Conservation (phyloP, 1,140 invertebrate species). For the Leptinotarsa lineolata region DNA sequence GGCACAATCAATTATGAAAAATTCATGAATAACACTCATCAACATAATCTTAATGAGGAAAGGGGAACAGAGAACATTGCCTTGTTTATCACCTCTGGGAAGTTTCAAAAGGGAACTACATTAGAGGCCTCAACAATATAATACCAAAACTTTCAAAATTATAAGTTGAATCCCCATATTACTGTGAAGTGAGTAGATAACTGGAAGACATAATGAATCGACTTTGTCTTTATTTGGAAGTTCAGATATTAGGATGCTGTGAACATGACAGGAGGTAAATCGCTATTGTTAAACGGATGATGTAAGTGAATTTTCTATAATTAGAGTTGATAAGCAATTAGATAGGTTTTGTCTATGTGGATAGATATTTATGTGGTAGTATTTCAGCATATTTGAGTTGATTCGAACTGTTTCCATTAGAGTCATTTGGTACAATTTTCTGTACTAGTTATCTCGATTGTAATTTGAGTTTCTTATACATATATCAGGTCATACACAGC, state of each 20-base stretch:
- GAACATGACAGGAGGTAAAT: background rate
- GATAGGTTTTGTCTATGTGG: background rate
- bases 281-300: background rate
- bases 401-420: background rate
- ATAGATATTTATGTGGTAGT: background rate
- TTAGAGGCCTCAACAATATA: background rate
- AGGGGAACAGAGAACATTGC: background rate
- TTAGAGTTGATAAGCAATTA: too few species aligned
- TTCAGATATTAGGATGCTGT: background rate
- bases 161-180: background rate
- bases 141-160: background rate
- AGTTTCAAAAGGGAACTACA: conserved; percentile 13
- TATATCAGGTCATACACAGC: too few species aligned
- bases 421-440: too few species aligned
- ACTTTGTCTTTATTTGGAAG: background rate
- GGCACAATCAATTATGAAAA: too few species aligned
- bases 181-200: background rate
- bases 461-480: too few species aligned
- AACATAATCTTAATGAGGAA: conserved; percentile 7
- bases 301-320: background rate
- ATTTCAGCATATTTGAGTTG: background rate
- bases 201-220: conserved; percentile 1
- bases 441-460: too few species aligned
- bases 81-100: conserved; percentile 8
- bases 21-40: too few species aligned